Percentiles rank a stretch among this genome's conserved stretches.
phyloP scores from a whole-genome alignment of 2,113 vertebrate species.

The Entomyzon cyanotis region DNA sequence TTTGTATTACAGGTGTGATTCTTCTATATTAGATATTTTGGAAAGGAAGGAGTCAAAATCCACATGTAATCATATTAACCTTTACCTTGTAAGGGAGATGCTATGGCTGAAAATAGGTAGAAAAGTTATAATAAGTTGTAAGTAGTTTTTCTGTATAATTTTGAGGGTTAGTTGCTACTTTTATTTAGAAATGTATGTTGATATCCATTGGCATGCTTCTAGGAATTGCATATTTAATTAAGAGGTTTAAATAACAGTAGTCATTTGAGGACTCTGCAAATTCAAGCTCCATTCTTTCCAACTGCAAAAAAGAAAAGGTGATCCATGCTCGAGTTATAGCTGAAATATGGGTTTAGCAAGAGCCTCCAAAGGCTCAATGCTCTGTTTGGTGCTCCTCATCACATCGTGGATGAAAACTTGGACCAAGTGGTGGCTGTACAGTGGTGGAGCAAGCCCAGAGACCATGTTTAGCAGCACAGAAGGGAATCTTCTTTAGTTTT shows the following conservation, averaged over 20 bases:
- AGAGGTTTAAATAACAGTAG: neutral
- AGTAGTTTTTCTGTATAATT: neutral
- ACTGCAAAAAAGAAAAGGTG: neutral
- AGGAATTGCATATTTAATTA: neutral
- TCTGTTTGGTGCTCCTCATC: neutral
- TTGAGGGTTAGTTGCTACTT: neutral
- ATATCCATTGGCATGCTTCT: neutral
- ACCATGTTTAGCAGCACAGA: neutral
- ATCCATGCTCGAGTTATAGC: neutral
- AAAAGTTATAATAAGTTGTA: neutral
- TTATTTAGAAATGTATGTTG: neutral
- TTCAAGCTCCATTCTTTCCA: neutral
- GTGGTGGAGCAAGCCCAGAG: neutral
- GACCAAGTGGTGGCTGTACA: neutral
- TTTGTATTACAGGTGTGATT: neutral
- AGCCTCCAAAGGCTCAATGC: neutral
- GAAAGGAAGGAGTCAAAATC: neutral
- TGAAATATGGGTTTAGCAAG: neutral
- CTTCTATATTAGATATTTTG: neutral
- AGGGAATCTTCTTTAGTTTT: neutral
- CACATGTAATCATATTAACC: neutral
- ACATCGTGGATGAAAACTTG: neutral
- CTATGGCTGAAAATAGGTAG: neutral
- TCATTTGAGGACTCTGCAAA: neutral
- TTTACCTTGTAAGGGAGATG: neutral